Base-by-base conservation (phyloP, 2,797 vertebrate species). In the Tauraco hartlaubi region DNA sequence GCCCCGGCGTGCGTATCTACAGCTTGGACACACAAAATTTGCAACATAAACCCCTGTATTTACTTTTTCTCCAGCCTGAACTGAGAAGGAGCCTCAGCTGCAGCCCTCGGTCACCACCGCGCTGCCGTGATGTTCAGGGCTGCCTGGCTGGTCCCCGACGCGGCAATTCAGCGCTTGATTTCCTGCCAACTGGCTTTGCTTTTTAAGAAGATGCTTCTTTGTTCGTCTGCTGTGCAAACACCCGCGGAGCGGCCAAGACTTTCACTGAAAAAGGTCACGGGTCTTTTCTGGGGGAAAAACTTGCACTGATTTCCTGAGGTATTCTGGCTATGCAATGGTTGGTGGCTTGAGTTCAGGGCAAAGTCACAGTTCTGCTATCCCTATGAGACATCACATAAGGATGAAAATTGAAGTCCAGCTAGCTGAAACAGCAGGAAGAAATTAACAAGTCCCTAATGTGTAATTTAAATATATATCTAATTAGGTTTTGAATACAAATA, bases 181-280 rank as follows among this genome's bases (percentile, higher is more conserved):
- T 19, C 80, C 85, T 91, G 94, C 93, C 93, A 96, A 61, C 67
- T 9, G 12, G 31, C 63, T 94, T 71, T 9, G 3, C 93, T 90
- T 79, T 91, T 90, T 71, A 88, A 88, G 92, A 93, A 88, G 95
- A 86, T 84, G 88, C 67, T 94, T 94, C 52, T 62, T 90, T 79
- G 79, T 90, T 78, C 84, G 90, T 75, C 87, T 72, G 2, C 95
- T 80, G 73, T 69, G 85, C 85, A 94, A 94, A 91, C 90, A 72
- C 35, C 69, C 25, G 5, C 2, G 0, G 55, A 74, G 73, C 6
- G 0, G 93, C 89, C 79, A 88, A 74, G 58, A 75, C 92, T 92
- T 85, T 75, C 85, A 59, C 86, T 85, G 84, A 10, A 44, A 91
- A 89, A 90, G 87, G 85, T 88, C 85, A 68, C 0, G 0, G 73